Evolutionary conservation across 2,888 invertebrate species (phyloP).

Genomic region (Orgyia antiqua): DNA sequence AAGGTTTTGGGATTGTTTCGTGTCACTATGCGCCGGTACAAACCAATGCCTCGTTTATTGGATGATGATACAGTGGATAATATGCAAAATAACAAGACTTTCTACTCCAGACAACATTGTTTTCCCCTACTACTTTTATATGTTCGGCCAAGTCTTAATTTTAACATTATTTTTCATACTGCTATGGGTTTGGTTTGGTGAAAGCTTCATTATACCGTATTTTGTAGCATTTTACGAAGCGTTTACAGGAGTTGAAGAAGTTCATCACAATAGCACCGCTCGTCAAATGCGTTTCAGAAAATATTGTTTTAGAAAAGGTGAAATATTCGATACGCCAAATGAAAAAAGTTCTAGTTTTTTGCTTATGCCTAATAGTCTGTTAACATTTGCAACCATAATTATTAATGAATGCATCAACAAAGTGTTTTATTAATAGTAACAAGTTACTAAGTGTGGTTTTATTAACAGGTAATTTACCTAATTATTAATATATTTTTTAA

Average conservation of each 20-base stretch:
- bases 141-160: constrained; percentile 58
- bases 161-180: constrained; percentile 39
- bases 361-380: not conserved
- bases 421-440: constrained; percentile 8
- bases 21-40: constrained; percentile 45
- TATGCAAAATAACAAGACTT: constrained; percentile 53
- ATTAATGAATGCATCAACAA: constrained; percentile 6
- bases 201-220: constrained; percentile 42
- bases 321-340: constrained; percentile 4
- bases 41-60: constrained; percentile 60
- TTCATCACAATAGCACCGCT: not conserved
- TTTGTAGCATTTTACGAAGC: constrained; percentile 35
- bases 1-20: constrained; percentile 49
- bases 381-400: constrained; percentile 1
- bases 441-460: no score
- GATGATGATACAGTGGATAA: constrained; percentile 60
- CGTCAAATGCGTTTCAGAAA: constrained; percentile 36
- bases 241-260: constrained; percentile 16
- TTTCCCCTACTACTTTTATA: constrained; percentile 62
- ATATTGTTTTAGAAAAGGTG: constrained; percentile 51
- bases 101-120: constrained; percentile 55
- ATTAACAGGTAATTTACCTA: no score
- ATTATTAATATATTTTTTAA: no score
- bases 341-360: not conserved
- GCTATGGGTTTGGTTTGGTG: constrained; percentile 49